Evolutionary conservation across 2,113 vertebrate species (phyloP).

Genomic region (Phyllopteryx taeniolatus): DNA sequence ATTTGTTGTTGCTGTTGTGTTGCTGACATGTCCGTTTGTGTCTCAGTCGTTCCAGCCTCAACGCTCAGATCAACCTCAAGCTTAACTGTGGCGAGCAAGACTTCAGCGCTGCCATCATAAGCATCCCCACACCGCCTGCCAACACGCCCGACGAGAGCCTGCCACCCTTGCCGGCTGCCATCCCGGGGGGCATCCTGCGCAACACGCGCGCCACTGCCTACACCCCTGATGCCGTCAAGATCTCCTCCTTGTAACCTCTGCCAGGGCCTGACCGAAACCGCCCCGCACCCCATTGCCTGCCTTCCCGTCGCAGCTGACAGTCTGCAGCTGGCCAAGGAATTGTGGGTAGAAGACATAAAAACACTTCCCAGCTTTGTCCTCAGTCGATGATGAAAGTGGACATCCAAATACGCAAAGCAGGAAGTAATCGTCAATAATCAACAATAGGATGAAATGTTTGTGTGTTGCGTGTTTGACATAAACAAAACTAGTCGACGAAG

Average conservation of each 20-base stretch:
- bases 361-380: not conserved
- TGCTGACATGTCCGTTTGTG: not conserved
- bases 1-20: not conserved
- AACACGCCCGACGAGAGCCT: constrained; percentile 86
- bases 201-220: constrained; percentile 78
- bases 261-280: not conserved
- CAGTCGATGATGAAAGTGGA: constrained; percentile 2
- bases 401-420: constrained; percentile 7
- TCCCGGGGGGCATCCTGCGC: constrained; percentile 71
- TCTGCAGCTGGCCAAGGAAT: not conserved
- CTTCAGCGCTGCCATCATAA: constrained; percentile 86
- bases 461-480: not conserved
- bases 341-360: not conserved
- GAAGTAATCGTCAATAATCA: not conserved
- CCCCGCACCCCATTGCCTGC: not conserved
- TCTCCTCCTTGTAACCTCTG: constrained; percentile 84
- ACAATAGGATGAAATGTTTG: not conserved
- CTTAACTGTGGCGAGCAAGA: constrained; percentile 83
- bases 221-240: constrained; percentile 81
- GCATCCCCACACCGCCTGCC: constrained; percentile 86
- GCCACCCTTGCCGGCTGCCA: constrained; percentile 74
- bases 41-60: constrained; percentile 85
- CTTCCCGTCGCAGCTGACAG: not conserved
- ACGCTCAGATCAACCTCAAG: constrained; percentile 81
- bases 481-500: not conserved